Evolutionary conservation across 1,140 invertebrate genomes (phyloP), one percentile per base, ranked within the genome.

Genomic region (Luehdorfia chinensis): DNA sequence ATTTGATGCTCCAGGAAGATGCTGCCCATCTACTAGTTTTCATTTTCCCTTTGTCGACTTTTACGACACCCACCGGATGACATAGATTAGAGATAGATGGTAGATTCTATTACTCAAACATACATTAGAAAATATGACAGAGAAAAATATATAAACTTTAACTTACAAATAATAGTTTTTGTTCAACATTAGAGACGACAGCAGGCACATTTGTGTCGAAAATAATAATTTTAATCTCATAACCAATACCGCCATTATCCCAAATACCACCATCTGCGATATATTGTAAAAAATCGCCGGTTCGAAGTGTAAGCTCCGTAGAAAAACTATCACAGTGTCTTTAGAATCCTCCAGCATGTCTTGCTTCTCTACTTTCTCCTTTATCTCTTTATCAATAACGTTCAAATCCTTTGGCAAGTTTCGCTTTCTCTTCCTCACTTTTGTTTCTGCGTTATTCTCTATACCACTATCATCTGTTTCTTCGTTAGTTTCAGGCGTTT

Each of bases 171-270:
- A 75, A 50, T 72, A 69, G 9, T 47, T 67, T 12, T 31, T 63
- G n/a, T 83, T 87, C 4, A 91, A 87, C 0, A 92, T 63, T 2
- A 94, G 59, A 1, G 93, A 90, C 1, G 90, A 87, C 1, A 95
- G 71, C 7, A 96, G 81, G 60, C 94, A 95, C 47, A 96, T 75
- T 60, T 96, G 94, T 4, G 94, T 94, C 1, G 93, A 93, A 75
- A 94, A 91, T 68, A 96, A 93, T 11, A 96, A 65, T 75, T 96
- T 96, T 25, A 97, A 71, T 66, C 95, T 88, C 95, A 96, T 96
- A 4, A 96, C 91, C 5, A 96, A 84, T 7, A 89, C 59, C 13
- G 94, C 94, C 93, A 96, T 94, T 0, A 92, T 63, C 2, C 89
- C 89, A 66, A 92, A 96, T 8, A 91, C 91, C 14, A 87, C 69